Evolutionary conservation across 2,113 vertebrate genomes (phyloP).

Genomic region (Mus pahari): DNA sequence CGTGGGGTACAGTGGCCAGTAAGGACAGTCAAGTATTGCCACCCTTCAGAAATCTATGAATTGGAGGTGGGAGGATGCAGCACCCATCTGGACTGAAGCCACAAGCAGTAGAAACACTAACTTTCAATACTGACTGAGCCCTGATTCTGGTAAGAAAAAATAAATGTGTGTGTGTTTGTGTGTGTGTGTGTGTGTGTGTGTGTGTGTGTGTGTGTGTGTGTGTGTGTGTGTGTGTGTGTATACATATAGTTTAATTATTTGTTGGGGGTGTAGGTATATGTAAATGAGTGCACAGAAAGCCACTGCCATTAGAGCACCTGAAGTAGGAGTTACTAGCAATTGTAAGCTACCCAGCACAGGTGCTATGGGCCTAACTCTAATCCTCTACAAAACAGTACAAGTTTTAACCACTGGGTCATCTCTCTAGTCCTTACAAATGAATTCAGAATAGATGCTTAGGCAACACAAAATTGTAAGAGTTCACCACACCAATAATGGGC

Average conservation of each 20-base stretch:
- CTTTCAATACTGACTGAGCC: not conserved
- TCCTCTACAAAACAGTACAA: not conserved
- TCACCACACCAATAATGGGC: no score
- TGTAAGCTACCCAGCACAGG: not conserved
- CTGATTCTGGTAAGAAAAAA: not conserved
- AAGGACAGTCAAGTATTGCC: not conserved
- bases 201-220: no score
- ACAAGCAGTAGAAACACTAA: not conserved
- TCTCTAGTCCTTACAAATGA: not conserved
- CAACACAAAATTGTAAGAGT: not conserved
- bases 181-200: no score
- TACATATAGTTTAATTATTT: not conserved
- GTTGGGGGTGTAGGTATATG: not conserved
- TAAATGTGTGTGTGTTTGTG: not conserved
- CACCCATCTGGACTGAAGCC: not conserved
- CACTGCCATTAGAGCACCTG: not conserved
- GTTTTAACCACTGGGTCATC: not conserved
- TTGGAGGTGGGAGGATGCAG: no score
- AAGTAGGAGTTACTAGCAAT: not conserved
- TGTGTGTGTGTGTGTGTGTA: no score
- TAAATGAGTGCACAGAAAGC: not conserved
- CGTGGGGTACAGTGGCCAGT: not conserved
- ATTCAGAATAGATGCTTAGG: not conserved
- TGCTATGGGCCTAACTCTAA: not conserved
- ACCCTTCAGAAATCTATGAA: not conserved